Base-by-base conservation (phyloP, 1,140 invertebrate genomes). In the Colletes gigas region DNA sequence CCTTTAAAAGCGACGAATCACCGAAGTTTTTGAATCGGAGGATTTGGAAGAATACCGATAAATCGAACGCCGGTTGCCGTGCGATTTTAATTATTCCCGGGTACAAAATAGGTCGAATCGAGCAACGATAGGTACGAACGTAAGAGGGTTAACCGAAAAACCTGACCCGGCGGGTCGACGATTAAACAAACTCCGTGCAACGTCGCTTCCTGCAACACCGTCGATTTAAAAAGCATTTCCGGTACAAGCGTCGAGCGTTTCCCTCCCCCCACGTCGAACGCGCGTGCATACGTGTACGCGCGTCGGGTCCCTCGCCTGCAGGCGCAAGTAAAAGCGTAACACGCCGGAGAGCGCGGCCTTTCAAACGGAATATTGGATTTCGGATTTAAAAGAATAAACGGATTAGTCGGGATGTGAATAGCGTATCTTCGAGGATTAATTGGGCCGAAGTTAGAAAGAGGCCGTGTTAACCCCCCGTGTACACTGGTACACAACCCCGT, bases 311-410 rank as follows among this genome's bases (percentile, higher is more conserved):
- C 50, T 47, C 44, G 44, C 44, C 44, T 47, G 17, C 30, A 50
- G 15, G 77, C n/a, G 77, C 63, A 73, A 79, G 69, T 78, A 55
- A 73, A 71, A 70, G 44, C 67, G 75, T 30, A 57, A 69, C 65
- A 30, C 44, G 66, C 14, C 21, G 47, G 21, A n/a, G 60, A 50
- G 69, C 44, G 55, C 60, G 50, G 50, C 70, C 60, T 66, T 73
- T 73, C 69, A 54, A 73, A 79, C 69, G 60, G 50, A 54, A 78
- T 78, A 78, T 78, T 52, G 77, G 77, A 73, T 79, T 79, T 50
- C 77, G 77, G 70, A 65, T 79, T 79, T 79, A 17, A 79, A 79
- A 79, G 77, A 73, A 73, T 79, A 79, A 79, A 79, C 70, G 70
- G 77, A 73, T 79, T 79, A 73, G 59, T 19, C 60, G 50, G 50